Base-by-base conservation (phyloP, 2,797 vertebrate species). In the Peromyscus melanophrys region DNA sequence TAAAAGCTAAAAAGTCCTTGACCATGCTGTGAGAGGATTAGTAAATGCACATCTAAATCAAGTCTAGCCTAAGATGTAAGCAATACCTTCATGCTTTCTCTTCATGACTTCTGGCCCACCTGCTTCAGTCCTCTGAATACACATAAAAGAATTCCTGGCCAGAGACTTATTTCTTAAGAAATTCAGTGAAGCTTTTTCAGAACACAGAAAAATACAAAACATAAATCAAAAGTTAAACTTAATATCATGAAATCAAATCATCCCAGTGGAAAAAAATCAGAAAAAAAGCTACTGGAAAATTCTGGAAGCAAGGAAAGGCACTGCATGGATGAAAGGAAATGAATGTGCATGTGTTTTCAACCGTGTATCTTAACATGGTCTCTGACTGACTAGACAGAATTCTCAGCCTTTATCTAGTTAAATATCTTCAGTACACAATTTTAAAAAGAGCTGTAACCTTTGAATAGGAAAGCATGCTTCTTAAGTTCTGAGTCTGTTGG, bases 191-290 rank as follows among this genome's bases (percentile, higher is more conserved):
- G 8, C 27, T 69, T 85, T 85, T 83, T 86, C 13, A 86, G 52
- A 95, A 21, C 69, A 71, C 69, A 71, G 61, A 49, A 91, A 82
- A 76, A 77, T 34, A n/a, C 23, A 76, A 46, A 92, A 76, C 83
- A 81, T 93, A 92, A 93, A 80, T 78, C 80, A 63, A 92, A 96
- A 93, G 7, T 94, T 71, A 69, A 96, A 89, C 16, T 76, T 88
- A 21, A 85, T 89, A 92, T 84, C 40, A 86, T 84, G 34, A 96
- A 92, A 40, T 73, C 27, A 92, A 96, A 92, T 91, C 57, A 94
- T 16, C 34, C 37, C 93, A 96, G 55, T 63, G 16, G 37, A 6
- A 85, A 34, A 75, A 34, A 75, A 27, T 63, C 27, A 73, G 61
- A 92, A 61, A 92, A 92, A 85, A 55, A 1, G 55, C 1, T 34